These are phyloP conservation scores for Lepidostoma basale DNA, from an alignment of 1,140 invertebrate genomes.

Conservation along the genomic window DNA sequence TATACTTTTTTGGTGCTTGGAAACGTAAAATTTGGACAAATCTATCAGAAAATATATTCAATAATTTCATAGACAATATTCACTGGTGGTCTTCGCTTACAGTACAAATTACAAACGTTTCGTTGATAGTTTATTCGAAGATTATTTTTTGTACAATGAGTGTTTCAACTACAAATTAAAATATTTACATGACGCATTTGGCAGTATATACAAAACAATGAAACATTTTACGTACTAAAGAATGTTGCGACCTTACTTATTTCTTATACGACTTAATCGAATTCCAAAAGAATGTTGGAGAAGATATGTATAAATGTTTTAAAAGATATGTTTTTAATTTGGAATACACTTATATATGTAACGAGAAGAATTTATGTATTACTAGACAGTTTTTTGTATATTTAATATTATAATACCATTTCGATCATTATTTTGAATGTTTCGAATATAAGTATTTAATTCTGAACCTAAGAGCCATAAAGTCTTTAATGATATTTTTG, in stretches of 20 bases:
- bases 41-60: constrained; percentile 2
- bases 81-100: constrained; percentile 22
- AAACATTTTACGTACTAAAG: background rate
- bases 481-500: too few species aligned
- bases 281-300: constrained; percentile 33
- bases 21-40: constrained; percentile 3
- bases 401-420: background rate
- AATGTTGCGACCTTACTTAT: constrained; percentile 2
- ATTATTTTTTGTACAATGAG: constrained; percentile 42
- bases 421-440: background rate
- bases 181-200: constrained; percentile 37
- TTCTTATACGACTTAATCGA: constrained; percentile 14
- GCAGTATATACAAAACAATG: constrained; percentile 32
- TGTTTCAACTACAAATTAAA: constrained; percentile 29
- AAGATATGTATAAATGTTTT: constrained; percentile 43
- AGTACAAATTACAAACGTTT: constrained; percentile 36
- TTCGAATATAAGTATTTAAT: background rate
- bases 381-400: constrained; percentile 1
- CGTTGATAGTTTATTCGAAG: constrained; percentile 44
- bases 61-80: constrained; percentile 10
- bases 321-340: constrained; percentile 43
- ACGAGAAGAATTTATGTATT: background rate
- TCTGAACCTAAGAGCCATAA: too few species aligned
- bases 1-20: constrained; percentile 31
- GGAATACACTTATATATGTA: constrained; percentile 15